Percentiles rank a stretch among this genome's conserved stretches.
phyloP scores from a whole-genome alignment of 2,888 invertebrate genomes.

The Tachina grossa region DNA sequence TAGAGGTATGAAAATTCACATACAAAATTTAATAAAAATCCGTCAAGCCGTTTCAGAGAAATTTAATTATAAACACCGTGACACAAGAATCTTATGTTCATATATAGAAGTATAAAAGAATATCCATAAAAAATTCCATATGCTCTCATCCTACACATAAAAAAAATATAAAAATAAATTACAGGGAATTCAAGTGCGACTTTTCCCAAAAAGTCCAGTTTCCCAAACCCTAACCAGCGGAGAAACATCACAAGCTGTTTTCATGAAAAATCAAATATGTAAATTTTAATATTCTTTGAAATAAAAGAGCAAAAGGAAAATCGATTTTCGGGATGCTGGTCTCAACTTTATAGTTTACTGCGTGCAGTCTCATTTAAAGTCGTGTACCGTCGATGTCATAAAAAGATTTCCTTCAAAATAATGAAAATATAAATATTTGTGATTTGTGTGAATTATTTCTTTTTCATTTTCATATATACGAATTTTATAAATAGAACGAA shows the following conservation, averaged over 20 bases:
- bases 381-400: conserved; percentile 71
- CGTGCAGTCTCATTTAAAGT: conserved; percentile 72
- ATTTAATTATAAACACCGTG: too few relatives aligned
- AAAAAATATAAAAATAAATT: too few relatives aligned
- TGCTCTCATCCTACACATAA: too few relatives aligned
- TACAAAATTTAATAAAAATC: too few relatives aligned
- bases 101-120: too few relatives aligned
- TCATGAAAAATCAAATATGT: background rate
- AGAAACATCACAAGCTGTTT: conserved; percentile 42
- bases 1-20: too few relatives aligned
- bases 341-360: conserved; percentile 67
- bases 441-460: conserved; percentile 59
- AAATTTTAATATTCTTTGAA: conserved; percentile 29
- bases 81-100: too few relatives aligned
- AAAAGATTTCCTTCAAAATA: conserved; percentile 46
- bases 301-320: conserved; percentile 64
- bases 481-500: conserved; percentile 70
- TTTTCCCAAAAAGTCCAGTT: too few relatives aligned
- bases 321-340: conserved; percentile 71
- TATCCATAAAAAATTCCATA: too few relatives aligned
- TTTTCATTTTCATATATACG: conserved; percentile 52
- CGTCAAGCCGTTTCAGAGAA: too few relatives aligned
- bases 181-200: too few relatives aligned
- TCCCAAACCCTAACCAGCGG: background rate
- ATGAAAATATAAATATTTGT: conserved; percentile 54